Evolutionary conservation across 1,140 invertebrate genomes (phyloP).

Genomic region (Ceratosolen fusciceps): DNA sequence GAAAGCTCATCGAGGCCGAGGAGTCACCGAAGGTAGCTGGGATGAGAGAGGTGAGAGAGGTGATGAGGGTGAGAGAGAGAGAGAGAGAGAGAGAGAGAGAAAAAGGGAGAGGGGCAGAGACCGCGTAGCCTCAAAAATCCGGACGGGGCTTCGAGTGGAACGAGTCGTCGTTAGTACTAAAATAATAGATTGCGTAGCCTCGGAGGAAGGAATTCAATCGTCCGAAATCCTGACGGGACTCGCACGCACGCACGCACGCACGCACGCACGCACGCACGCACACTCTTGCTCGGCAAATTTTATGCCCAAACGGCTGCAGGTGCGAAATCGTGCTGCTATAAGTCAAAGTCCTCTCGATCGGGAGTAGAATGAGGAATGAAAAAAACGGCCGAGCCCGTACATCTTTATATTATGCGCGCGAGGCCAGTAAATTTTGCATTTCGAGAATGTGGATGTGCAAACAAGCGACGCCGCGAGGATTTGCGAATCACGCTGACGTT

Average conservation of each 20-base stretch:
- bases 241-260: not conserved
- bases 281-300: not conserved
- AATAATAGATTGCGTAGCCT: not conserved
- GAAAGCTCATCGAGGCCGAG: too few relatives aligned
- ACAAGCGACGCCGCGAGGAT: not conserved
- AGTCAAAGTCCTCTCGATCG: slow-evolving; percentile 7
- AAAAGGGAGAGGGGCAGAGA: not conserved
- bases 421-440: slow-evolving; percentile 9
- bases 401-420: not conserved
- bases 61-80: not conserved
- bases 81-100: not conserved
- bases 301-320: not conserved
- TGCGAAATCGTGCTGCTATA: not conserved
- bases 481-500: not conserved
- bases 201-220: not conserved
- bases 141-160: too few relatives aligned
- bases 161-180: not conserved
- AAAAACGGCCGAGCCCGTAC: not conserved
- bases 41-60: too few relatives aligned
- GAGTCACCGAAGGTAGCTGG: too few relatives aligned
- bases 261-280: too few relatives aligned
- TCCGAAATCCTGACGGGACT: not conserved
- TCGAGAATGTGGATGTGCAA: slow-evolving; percentile 8
- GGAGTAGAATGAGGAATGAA: not conserved
- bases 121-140: too few relatives aligned